A percentile compares a stretch with the other conserved stretches of the same genome.
These are phyloP conservation scores for Hycleus cichorii DNA, from an alignment of 1,140 invertebrate species.

Conservation along the genomic window DNA sequence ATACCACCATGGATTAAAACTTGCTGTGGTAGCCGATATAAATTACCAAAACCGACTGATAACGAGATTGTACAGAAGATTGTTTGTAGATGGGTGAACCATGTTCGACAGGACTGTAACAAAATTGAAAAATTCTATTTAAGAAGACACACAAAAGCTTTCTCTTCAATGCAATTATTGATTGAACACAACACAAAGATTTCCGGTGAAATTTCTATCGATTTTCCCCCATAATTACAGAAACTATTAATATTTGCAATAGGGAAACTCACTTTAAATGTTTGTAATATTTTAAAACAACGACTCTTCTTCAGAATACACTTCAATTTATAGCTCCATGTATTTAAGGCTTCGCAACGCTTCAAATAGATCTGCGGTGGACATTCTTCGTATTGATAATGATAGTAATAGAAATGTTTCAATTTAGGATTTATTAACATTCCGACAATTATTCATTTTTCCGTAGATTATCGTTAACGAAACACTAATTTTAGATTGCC, in stretches of 20 bases:
- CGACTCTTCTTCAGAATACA: slow-evolving; percentile 21
- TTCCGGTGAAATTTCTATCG: no score
- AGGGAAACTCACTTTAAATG: slow-evolving; percentile 2
- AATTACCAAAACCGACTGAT: slow-evolving; percentile 45
- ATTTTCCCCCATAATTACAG: no score
- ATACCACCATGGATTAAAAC: slow-evolving; percentile 48
- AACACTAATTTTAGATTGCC: background rate
- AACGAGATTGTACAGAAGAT: slow-evolving; percentile 46
- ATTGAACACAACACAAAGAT: background rate
- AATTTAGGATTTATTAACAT: slow-evolving; percentile 19
- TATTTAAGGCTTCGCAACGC: slow-evolving; percentile 25
- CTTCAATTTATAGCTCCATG: slow-evolving; percentile 30
- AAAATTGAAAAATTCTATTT: background rate
- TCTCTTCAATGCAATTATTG: background rate
- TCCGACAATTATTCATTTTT: slow-evolving; percentile 6
- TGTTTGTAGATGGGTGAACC: slow-evolving; percentile 34
- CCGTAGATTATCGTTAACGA: background rate
- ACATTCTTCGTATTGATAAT: slow-evolving; percentile 19
- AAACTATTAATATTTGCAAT: background rate
- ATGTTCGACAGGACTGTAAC: slow-evolving; percentile 39
- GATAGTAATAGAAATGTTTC: slow-evolving; percentile 16
- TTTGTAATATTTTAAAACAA: slow-evolving; percentile 6
- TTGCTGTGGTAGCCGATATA: slow-evolving; percentile 47
- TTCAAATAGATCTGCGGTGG: slow-evolving; percentile 29
- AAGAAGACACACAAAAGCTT: background rate